Evolutionary conservation across 2,797 vertebrate species (phyloP).

Genomic region (Hipposideros larvatus): DNA sequence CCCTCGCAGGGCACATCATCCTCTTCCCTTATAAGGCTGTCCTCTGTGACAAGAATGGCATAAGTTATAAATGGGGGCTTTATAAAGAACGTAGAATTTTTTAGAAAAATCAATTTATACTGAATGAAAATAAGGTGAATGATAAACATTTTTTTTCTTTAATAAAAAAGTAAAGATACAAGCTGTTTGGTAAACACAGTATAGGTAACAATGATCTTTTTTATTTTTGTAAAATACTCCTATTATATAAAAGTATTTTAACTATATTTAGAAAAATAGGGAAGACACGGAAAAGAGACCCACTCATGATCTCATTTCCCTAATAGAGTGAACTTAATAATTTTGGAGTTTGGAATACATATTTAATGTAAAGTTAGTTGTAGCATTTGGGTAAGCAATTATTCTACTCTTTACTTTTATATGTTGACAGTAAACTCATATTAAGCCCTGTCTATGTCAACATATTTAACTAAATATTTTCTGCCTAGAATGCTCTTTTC

Average conservation of each 20-base stretch:
- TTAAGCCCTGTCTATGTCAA: neutral
- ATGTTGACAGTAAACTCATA: constrained; percentile 43
- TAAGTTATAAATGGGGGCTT: neutral
- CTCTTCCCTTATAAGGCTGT: constrained; percentile 20
- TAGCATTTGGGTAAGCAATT: constrained; percentile 35
- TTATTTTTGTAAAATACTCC: constrained; percentile 31
- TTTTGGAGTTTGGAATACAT: constrained; percentile 32
- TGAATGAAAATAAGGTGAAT: constrained; percentile 33
- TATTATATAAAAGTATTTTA: constrained; percentile 47
- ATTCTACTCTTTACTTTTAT: constrained; percentile 1
- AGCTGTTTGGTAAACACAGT: constrained; percentile 26
- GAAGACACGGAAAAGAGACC: neutral
- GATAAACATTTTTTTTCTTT: constrained; percentile 26
- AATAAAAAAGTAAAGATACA: constrained; percentile 21
- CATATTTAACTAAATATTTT: constrained; percentile 53
- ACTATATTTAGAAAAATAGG: constrained; percentile 34
- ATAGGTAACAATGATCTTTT: neutral
- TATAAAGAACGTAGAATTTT: constrained; percentile 49
- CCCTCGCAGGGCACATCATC: constrained; percentile 31
- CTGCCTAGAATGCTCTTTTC: neutral
- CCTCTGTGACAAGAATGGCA: neutral
- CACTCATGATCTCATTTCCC: neutral
- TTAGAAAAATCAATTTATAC: constrained; percentile 16
- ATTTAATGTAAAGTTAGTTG: constrained; percentile 23
- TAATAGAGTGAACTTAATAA: constrained; percentile 45